Percentiles rank a stretch among this genome's conserved stretches.
These are phyloP conservation scores for Clarias batrachus DNA, from an alignment of 2,113 vertebrate species.

Conservation along the genomic window DNA sequence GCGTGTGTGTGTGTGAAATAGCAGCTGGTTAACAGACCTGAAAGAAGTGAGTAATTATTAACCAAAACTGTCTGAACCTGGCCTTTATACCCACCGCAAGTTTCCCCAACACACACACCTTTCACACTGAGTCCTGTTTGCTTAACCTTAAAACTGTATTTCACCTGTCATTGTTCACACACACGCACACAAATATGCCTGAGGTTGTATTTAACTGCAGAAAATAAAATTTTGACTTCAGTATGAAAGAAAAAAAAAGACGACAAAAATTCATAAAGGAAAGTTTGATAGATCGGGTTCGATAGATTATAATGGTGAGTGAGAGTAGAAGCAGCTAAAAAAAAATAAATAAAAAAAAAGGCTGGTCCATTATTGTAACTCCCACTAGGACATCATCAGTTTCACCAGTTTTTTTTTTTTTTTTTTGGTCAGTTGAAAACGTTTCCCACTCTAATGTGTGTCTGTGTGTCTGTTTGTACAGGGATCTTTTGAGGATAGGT, in stretches of 20 bases:
- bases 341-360: too few species aligned
- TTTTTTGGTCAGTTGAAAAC: background rate
- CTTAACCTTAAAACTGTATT: conserved; percentile 28
- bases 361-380: background rate
- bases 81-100: conserved; percentile 5
- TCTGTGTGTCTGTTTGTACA: conserved; percentile 57
- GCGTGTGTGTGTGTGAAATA: conserved; percentile 48
- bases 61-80: conserved; percentile 47
- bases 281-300: too few species aligned
- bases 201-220: background rate
- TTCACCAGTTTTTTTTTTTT: background rate
- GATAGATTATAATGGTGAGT: background rate
- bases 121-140: conserved; percentile 10
- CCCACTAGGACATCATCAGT: background rate
- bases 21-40: conserved; percentile 61
- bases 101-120: background rate
- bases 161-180: conserved; percentile 13
- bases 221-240: background rate
- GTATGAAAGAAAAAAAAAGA: background rate
- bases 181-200: background rate
- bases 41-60: conserved; percentile 66
- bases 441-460: background rate
- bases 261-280: background rate
- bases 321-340: background rate
- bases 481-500: conserved; percentile 96